phyloP scores from a whole-genome alignment of 1,140 invertebrate species.

The Drosophila suzukii region DNA sequence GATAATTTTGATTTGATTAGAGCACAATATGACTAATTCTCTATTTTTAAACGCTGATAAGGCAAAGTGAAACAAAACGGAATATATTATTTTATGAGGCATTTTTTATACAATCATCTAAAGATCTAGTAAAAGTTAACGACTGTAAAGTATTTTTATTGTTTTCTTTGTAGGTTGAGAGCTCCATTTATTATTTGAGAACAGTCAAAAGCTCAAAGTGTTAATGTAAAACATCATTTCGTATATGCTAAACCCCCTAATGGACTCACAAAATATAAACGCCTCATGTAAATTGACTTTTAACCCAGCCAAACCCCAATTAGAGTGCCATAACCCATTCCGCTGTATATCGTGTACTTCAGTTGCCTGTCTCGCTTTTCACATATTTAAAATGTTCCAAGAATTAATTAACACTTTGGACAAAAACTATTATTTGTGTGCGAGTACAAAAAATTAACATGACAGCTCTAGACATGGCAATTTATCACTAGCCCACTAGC shows the following conservation, averaged over 20 bases:
- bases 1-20: background rate
- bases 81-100: background rate
- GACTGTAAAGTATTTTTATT: no score
- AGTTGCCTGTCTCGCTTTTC: constrained; percentile 24
- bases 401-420: constrained; percentile 82
- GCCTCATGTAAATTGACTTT: constrained; percentile 21
- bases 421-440: constrained; percentile 78
- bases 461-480: constrained; percentile 81
- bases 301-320: constrained; percentile 18
- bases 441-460: constrained; percentile 77
- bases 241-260: background rate
- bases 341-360: constrained; percentile 26
- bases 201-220: background rate
- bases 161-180: no score
- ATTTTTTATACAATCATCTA: no score
- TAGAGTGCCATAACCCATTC: constrained; percentile 32
- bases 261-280: constrained; percentile 1
- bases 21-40: background rate
- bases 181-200: background rate
- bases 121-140: no score
- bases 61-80: no score
- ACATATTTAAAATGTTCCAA: constrained; percentile 70
- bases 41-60: background rate
- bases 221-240: background rate
- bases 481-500: constrained; percentile 67